Evolutionary conservation across 1,140 invertebrate species (phyloP).

Genomic region (Pteromalus puparum): DNA sequence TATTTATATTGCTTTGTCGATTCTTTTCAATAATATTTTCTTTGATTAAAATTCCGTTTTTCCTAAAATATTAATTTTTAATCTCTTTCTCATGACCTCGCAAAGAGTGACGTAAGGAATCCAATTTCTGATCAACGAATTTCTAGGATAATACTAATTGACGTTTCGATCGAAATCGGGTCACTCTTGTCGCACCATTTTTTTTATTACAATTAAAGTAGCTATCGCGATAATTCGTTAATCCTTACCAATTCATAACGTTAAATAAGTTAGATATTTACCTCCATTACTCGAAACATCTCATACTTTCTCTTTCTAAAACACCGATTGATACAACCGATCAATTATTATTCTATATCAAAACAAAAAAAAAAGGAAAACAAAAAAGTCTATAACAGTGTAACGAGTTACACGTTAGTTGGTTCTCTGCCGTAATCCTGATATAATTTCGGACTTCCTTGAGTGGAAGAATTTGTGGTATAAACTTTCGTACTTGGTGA

Average conservation of each 20-base stretch:
- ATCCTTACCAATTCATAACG: slow-evolving; percentile 22
- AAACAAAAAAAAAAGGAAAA: slow-evolving; percentile 28
- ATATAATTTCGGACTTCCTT: slow-evolving; percentile 71
- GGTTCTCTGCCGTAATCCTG: slow-evolving; percentile 69
- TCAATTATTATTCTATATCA: slow-evolving; percentile 29
- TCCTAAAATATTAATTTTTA: slow-evolving; percentile 32
- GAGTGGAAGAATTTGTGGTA: slow-evolving; percentile 61
- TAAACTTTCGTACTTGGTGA: slow-evolving; percentile 61
- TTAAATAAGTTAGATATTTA: slow-evolving; percentile 50
- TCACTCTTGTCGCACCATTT: not conserved
- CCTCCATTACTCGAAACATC: slow-evolving; percentile 13
- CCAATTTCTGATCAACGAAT: slow-evolving; percentile 25
- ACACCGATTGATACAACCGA: slow-evolving; percentile 52
- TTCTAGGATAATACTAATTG: slow-evolving; percentile 3
- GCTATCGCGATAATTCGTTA: slow-evolving; percentile 1
- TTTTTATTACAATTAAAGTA: slow-evolving; percentile 31
- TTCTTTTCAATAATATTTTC: slow-evolving; percentile 9
- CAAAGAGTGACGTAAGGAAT: slow-evolving; percentile 10
- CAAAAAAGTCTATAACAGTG: slow-evolving; percentile 11
- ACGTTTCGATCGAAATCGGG: slow-evolving; percentile 19
- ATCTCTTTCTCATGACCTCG: slow-evolving; percentile 1
- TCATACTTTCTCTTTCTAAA: slow-evolving; percentile 35
- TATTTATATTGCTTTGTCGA: not conserved
- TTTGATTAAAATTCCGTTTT: slow-evolving; percentile 10
- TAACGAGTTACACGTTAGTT: slow-evolving; percentile 56